Evolutionary conservation across 2,888 invertebrate species (phyloP).

Genomic region (Eristalis arbustorum): DNA sequence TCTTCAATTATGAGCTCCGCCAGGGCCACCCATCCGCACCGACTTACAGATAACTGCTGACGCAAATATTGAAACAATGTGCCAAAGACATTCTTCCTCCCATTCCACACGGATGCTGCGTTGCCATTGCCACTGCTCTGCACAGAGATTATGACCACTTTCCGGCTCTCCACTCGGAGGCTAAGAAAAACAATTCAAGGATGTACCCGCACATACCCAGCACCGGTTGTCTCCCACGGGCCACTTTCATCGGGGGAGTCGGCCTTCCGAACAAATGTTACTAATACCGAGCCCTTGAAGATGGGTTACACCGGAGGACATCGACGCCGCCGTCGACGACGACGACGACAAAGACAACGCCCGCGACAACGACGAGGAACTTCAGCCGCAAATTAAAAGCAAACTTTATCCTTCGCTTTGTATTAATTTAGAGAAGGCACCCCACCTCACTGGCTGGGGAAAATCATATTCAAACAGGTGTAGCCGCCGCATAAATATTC

Average conservation of each 20-base stretch:
- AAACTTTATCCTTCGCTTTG: slow-evolving; percentile 75
- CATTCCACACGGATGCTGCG: background rate
- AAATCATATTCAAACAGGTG: slow-evolving; percentile 73
- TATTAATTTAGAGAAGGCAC: slow-evolving; percentile 74
- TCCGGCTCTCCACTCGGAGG: slow-evolving; percentile 32
- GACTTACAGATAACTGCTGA: slow-evolving; percentile 67
- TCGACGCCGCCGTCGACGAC: slow-evolving; percentile 16
- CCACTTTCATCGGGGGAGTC: slow-evolving; percentile 36
- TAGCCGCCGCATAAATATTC: slow-evolving; percentile 72
- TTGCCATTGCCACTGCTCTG: background rate
- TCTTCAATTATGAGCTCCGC: slow-evolving; percentile 57
- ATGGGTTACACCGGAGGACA: slow-evolving; percentile 5
- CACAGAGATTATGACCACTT: slow-evolving; percentile 65
- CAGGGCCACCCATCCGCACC: slow-evolving; percentile 44
- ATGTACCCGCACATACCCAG: slow-evolving; percentile 28
- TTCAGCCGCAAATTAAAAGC: slow-evolving; percentile 73
- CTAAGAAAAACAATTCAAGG: slow-evolving; percentile 47
- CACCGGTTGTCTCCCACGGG: slow-evolving; percentile 54
- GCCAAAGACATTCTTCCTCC: slow-evolving; percentile 46
- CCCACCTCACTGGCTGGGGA: slow-evolving; percentile 1
- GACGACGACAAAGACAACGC: slow-evolving; percentile 20
- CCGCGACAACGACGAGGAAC: slow-evolving; percentile 41
- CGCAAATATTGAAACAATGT: slow-evolving; percentile 70
- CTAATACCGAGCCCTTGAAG: slow-evolving; percentile 43
- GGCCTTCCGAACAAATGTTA: slow-evolving; percentile 69